Evolutionary conservation across 2,797 vertebrate species (phyloP).

Genomic region (Anomalospiza imberbis): DNA sequence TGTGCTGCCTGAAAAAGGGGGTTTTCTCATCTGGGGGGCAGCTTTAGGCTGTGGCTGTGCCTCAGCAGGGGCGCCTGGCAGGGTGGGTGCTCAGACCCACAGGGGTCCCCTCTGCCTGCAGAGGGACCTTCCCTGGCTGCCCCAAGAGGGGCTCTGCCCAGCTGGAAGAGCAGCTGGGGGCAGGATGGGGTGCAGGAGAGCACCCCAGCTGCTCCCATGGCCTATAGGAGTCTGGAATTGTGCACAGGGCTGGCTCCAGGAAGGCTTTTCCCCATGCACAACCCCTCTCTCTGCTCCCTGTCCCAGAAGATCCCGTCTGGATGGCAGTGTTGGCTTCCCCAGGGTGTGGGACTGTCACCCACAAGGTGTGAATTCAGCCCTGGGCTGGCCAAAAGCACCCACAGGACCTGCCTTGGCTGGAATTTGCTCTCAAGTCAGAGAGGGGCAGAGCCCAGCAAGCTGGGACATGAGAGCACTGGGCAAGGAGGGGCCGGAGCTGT

Average conservation of each 20-base stretch:
- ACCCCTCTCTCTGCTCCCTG: not conserved
- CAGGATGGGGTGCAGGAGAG: not conserved
- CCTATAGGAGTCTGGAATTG: too few species aligned
- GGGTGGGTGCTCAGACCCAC: not conserved
- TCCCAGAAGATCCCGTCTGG: not conserved
- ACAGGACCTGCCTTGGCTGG: not conserved
- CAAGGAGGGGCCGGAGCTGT: not conserved
- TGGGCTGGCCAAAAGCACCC: not conserved
- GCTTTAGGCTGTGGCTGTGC: not conserved
- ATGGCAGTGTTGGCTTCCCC: too few species aligned
- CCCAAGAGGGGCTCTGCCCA: too few species aligned
- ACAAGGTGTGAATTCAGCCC: not conserved
- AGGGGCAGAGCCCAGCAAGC: not conserved
- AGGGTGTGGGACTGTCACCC: not conserved
- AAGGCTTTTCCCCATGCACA: too few species aligned
- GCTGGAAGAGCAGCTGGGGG: too few species aligned
- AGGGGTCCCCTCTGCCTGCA: not conserved
- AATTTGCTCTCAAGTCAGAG: rapidly evolving
- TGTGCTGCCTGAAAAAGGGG: not conserved
- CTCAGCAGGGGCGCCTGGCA: too few species aligned
- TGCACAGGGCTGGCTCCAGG: too few species aligned
- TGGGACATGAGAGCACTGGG: not conserved
- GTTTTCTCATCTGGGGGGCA: not conserved
- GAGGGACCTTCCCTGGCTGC: not conserved
- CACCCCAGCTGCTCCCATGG: too few species aligned